phyloP scores from a whole-genome alignment of 2,888 invertebrate species.

The Strigamia transsilvanica region DNA sequence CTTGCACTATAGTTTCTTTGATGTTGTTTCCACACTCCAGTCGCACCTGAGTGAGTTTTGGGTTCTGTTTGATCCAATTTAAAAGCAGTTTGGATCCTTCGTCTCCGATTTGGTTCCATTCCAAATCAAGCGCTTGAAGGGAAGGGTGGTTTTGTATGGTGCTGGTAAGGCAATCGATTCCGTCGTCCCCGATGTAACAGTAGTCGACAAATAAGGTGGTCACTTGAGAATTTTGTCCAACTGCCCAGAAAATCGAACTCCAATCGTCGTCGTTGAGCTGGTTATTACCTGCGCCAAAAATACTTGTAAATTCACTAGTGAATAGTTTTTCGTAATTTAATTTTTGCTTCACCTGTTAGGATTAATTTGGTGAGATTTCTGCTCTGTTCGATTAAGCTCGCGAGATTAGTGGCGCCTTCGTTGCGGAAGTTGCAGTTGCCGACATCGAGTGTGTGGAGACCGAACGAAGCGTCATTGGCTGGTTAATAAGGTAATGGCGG shows the following conservation, averaged over 20 bases:
- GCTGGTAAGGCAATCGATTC: constrained; percentile 4
- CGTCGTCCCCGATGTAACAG: constrained; percentile 50
- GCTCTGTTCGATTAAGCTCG: constrained; percentile 51
- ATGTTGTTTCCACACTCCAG: constrained; percentile 30
- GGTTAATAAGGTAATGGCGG: too few species aligned
- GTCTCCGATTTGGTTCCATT: constrained; percentile 50
- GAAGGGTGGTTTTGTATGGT: background rate
- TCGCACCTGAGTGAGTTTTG: constrained; percentile 11
- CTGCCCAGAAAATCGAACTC: constrained; percentile 51
- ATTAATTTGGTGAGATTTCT: background rate
- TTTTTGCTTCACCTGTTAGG: constrained; percentile 24
- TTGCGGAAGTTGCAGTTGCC: constrained; percentile 44
- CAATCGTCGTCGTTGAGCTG: constrained; percentile 48
- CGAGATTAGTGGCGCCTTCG: constrained; percentile 47
- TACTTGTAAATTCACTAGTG: background rate
- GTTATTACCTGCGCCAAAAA: constrained; percentile 21
- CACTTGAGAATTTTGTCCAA: constrained; percentile 35
- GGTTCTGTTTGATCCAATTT: constrained; percentile 23
- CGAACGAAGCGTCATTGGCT: background rate
- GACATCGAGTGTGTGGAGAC: constrained; percentile 46
- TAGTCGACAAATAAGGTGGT: constrained; percentile 37
- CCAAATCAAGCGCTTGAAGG: constrained; percentile 29
- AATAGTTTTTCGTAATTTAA: background rate
- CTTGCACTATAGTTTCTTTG: constrained; percentile 28
- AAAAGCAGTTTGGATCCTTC: constrained; percentile 13